These are phyloP conservation scores for Ferdinandea cuprea DNA, from an alignment of 2,888 invertebrate species.

Conservation along the genomic window DNA sequence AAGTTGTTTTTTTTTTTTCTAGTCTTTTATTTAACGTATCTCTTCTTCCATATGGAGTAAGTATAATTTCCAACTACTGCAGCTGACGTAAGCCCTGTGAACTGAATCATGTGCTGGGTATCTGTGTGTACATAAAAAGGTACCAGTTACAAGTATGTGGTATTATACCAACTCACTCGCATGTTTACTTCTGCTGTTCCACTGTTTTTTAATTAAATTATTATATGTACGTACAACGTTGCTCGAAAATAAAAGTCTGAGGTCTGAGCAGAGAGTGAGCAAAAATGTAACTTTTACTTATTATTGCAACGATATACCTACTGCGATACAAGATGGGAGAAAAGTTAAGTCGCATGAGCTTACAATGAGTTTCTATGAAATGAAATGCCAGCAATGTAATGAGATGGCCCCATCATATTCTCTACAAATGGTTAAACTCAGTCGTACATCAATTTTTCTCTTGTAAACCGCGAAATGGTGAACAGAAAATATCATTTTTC, in stretches of 20 bases:
- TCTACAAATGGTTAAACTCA: background rate
- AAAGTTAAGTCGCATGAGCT: conserved; percentile 1
- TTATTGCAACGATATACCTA: background rate
- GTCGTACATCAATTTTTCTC: background rate
- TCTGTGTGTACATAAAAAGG: no score
- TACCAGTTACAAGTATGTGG: background rate
- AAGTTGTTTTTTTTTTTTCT: background rate
- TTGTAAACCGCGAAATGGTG: background rate
- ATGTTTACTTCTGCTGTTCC: background rate
- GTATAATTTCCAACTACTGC: background rate
- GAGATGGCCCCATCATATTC: conserved; percentile 1
- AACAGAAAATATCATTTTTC: background rate
- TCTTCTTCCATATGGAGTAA: background rate
- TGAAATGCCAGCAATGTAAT: background rate
- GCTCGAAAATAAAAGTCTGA: background rate
- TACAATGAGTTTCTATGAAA: background rate
- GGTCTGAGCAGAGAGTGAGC: background rate
- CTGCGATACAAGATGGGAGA: background rate
- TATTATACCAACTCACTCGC: background rate
- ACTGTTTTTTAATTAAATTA: background rate
- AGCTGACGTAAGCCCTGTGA: background rate
- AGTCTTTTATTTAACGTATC: background rate
- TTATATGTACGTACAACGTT: background rate
- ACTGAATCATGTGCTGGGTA: background rate
- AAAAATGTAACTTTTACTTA: background rate